Percentiles rank a stretch among this genome's conserved stretches.
Evolutionary conservation across 2,888 invertebrate genomes (phyloP).

Genomic region (Morinoia aosen): DNA sequence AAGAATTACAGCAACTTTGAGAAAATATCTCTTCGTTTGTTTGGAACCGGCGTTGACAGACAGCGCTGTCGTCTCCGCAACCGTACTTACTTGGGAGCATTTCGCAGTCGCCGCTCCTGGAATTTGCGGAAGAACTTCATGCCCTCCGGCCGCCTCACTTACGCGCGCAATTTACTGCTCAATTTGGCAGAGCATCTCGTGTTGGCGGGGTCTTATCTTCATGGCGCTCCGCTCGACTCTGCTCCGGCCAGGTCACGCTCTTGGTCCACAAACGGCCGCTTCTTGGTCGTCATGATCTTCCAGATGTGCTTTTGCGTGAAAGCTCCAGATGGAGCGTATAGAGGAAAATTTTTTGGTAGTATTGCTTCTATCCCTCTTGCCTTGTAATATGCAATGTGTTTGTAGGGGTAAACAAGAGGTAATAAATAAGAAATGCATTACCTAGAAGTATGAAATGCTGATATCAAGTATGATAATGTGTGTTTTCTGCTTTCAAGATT

Average conservation of each 20-base stretch:
- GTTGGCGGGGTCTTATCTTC: constrained; percentile 21
- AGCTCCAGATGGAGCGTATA: not conserved
- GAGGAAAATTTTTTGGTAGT: not conserved
- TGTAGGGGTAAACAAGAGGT: not conserved
- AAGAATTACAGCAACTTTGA: not conserved
- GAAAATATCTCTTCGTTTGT: not conserved
- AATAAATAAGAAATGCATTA: not conserved
- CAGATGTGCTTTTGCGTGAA: not conserved
- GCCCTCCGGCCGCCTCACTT: not conserved
- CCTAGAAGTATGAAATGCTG: not conserved
- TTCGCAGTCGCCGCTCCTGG: not conserved
- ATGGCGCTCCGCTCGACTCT: not conserved
- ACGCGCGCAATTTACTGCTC: constrained; percentile 13
- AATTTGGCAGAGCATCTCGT: constrained; percentile 38
- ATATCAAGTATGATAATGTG: not conserved
- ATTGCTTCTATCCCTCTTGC: not conserved
- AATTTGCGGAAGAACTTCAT: constrained; percentile 10
- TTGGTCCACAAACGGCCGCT: not conserved
- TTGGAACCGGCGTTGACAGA: not conserved
- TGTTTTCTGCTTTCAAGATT: not conserved
- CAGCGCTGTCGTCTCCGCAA: not conserved
- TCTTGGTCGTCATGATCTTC: not conserved
- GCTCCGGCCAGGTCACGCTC: not conserved
- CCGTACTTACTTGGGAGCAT: not conserved
- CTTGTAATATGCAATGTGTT: not conserved